Evolutionary conservation across 2,797 vertebrate genomes (phyloP).

Genomic region (Helostoma temminkii): DNA sequence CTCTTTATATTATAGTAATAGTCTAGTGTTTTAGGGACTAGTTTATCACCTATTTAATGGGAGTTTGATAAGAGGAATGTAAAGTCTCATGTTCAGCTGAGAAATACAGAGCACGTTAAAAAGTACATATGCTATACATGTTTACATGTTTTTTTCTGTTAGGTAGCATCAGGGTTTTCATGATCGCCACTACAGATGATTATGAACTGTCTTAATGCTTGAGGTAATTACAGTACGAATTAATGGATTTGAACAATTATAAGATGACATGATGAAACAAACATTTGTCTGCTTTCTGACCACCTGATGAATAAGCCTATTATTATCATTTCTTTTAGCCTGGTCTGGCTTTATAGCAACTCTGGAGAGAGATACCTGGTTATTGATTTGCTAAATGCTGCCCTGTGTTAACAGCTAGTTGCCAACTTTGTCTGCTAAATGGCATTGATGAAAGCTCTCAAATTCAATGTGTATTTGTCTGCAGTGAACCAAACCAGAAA

Average conservation of each 20-base stretch:
- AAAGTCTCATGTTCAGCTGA: neutral
- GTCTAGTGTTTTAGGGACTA: neutral
- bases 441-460: neutral
- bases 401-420: neutral
- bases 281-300: neutral
- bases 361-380: too few relatives aligned
- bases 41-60: neutral
- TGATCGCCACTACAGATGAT: neutral
- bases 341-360: neutral
- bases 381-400: neutral
- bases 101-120: neutral
- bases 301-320: neutral
- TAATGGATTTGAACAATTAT: too few relatives aligned
- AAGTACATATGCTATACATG: too few relatives aligned
- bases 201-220: too few relatives aligned
- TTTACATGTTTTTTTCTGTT: neutral
- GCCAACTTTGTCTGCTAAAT: neutral
- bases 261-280: too few relatives aligned
- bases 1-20: conserved; percentile 8
- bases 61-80: conserved; percentile 7
- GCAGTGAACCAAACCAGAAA: neutral
- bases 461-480: too few relatives aligned
- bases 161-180: neutral
- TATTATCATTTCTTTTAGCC: neutral
- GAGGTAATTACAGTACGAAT: too few relatives aligned